phyloP scores from a whole-genome alignment of 1,140 invertebrate species.

The Meloidogyne hapla region DNA sequence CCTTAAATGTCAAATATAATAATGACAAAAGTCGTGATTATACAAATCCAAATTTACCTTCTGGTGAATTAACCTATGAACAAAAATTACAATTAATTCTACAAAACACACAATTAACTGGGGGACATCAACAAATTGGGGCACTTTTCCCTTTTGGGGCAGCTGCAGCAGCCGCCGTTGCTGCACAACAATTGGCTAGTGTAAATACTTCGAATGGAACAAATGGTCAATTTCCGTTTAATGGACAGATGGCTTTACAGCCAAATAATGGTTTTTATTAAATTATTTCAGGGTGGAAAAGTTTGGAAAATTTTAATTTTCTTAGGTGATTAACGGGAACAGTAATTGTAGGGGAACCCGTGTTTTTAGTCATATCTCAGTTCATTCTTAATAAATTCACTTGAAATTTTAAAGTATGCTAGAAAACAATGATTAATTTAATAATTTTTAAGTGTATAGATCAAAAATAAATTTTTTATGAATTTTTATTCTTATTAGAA shows the following conservation, averaged over 20 bases:
- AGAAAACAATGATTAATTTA: no score
- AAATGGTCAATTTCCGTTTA: neutral
- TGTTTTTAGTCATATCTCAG: no score
- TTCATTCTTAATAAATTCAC: no score
- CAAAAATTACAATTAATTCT: slow-evolving; percentile 34
- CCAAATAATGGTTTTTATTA: neutral
- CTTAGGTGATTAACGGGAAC: no score
- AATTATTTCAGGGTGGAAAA: neutral
- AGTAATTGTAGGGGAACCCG: no score
- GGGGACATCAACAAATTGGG: slow-evolving; percentile 12
- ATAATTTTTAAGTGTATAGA: no score
- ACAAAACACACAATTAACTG: slow-evolving; percentile 20
- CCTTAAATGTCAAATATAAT: slow-evolving; percentile 97
- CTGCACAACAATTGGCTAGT: slow-evolving; percentile 1
- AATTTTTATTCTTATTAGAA: no score
- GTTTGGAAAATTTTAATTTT: no score
- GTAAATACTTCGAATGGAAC: slow-evolving; percentile 10
- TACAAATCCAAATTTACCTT: slow-evolving; percentile 92
- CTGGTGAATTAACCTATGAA: slow-evolving; percentile 78
- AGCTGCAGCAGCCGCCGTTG: neutral
- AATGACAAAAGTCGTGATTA: slow-evolving; percentile 99
- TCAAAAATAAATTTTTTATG: no score
- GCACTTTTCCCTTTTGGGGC: neutral
- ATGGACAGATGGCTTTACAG: neutral
- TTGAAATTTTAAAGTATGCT: no score